Conservation (phyloP, 2,113 vertebrate genomes). For the Brachyhypopomus occidentalis region DNA sequence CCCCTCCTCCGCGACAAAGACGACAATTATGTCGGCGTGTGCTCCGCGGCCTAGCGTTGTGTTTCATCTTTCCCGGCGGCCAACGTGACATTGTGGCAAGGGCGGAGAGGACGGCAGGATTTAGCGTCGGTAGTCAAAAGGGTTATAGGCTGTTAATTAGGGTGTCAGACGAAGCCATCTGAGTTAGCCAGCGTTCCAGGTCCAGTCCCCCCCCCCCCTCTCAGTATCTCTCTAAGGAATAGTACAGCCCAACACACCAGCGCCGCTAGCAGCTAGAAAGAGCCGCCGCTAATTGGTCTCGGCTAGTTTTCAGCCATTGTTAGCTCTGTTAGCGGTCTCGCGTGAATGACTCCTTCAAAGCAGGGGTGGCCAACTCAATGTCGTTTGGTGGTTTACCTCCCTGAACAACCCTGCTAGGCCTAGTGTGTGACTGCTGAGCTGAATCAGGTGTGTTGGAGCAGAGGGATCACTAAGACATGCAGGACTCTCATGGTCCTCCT, state of each 20-base stretch:
- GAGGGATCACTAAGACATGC: too few species aligned
- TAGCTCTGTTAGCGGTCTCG: background rate
- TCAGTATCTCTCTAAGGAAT: background rate
- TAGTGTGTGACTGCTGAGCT: too few species aligned
- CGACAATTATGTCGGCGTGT: constrained; percentile 67
- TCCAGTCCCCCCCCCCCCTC: background rate
- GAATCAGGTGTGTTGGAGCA: too few species aligned
- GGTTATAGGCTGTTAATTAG: constrained; percentile 68
- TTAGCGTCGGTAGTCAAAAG: constrained; percentile 63
- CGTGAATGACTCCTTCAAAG: background rate
- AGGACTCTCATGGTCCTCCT: too few species aligned
- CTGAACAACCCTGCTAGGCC: too few species aligned
- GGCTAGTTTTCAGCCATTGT: background rate
- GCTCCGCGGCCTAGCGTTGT: constrained; percentile 49
- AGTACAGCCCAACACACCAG: background rate
- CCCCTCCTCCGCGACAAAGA: constrained; percentile 60
- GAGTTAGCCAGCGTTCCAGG: constrained; percentile 47
- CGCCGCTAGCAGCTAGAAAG: background rate
- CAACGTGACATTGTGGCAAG: constrained; percentile 63
- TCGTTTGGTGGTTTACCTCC: too few species aligned
- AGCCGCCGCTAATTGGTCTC: background rate
- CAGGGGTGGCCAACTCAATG: too few species aligned
- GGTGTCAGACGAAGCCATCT: constrained; percentile 66
- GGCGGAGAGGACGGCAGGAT: constrained; percentile 62
- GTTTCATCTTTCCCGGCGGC: constrained; percentile 65